Percentiles rank a stretch among this genome's conserved stretches.
Evolutionary conservation across 2,113 vertebrate species (phyloP).

Genomic region (Tetrao urogallus): DNA sequence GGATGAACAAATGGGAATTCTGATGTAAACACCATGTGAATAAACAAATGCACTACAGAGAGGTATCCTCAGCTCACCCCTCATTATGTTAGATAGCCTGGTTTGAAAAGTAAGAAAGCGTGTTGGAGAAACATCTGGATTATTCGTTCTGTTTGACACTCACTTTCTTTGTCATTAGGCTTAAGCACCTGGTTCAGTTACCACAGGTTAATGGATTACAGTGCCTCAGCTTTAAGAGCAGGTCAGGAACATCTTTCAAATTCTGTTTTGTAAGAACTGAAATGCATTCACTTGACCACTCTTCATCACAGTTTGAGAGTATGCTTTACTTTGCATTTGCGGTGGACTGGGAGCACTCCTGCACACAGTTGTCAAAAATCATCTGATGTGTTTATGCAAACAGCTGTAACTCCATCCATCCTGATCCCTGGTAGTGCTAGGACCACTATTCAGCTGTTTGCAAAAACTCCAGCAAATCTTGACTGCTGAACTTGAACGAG

Average conservation of each 20-base stretch:
- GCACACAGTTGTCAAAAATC: accelerated
- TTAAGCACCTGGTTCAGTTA: background rate
- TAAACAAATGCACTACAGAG: background rate
- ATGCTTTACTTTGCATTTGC: background rate
- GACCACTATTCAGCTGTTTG: background rate
- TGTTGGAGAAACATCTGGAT: background rate
- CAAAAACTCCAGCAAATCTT: background rate
- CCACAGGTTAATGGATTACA: background rate
- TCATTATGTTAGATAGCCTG: background rate
- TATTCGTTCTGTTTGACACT: background rate
- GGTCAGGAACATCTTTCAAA: background rate
- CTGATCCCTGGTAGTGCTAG: background rate
- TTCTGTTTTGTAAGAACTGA: background rate
- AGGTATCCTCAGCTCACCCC: background rate
- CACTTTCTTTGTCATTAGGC: background rate
- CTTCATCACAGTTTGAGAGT: background rate
- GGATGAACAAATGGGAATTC: background rate
- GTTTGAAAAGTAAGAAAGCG: background rate
- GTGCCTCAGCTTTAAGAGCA: background rate
- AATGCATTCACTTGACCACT: background rate
- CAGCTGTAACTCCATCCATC: background rate
- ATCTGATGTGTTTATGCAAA: background rate
- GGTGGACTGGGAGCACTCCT: background rate
- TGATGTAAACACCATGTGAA: background rate
- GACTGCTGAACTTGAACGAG: background rate